These are phyloP conservation scores for Tachyglossus aculeatus DNA, from an alignment of 2,797 vertebrate genomes.

Conservation along the genomic window DNA sequence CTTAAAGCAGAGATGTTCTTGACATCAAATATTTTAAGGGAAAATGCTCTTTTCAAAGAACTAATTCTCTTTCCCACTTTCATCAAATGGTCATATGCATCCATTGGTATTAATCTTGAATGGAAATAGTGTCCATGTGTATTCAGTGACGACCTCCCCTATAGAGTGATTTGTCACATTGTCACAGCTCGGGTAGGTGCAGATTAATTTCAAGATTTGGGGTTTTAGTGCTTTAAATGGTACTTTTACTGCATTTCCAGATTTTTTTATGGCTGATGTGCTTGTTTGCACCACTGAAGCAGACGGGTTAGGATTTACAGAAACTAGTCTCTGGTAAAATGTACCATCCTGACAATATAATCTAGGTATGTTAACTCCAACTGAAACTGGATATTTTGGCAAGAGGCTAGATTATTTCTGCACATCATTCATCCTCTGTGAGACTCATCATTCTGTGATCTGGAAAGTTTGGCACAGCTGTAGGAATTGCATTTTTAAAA, in stretches of 20 bases:
- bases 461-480: too few species aligned
- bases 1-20: not conserved
- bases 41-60: constrained; percentile 9
- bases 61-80: not conserved
- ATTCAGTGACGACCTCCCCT: not conserved
- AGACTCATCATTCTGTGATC: too few species aligned
- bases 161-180: not conserved
- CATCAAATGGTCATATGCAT: not conserved
- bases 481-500: too few species aligned
- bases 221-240: constrained; percentile 12
- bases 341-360: too few species aligned
- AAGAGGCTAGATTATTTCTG: too few species aligned
- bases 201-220: constrained; percentile 19
- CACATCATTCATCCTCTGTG: too few species aligned
- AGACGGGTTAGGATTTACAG: not conserved
- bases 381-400: too few species aligned
- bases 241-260: constrained; percentile 9
- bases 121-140: constrained; percentile 15
- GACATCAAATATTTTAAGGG: not conserved
- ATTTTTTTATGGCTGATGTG: constrained; percentile 2
- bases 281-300: not conserved
- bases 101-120: not conserved
- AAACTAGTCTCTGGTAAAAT: too few species aligned
- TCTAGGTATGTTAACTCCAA: too few species aligned
- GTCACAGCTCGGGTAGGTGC: not conserved